phyloP scores from a whole-genome alignment of 2,797 vertebrate species.

The Hippopotamyrus pictus region DNA sequence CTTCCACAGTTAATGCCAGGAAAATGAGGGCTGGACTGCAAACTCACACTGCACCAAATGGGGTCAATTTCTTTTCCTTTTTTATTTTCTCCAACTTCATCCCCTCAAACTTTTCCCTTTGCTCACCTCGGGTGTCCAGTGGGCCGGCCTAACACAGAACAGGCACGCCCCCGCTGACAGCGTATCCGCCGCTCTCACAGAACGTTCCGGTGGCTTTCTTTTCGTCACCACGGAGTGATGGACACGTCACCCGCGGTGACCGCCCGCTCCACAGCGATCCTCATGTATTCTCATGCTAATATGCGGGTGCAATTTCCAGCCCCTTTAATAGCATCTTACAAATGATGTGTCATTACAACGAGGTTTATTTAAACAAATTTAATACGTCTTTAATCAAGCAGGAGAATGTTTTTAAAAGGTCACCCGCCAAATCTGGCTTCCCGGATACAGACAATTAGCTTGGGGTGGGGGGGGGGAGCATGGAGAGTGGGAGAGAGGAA shows the following conservation, averaged over 20 bases:
- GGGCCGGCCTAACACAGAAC: neutral
- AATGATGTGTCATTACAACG: constrained; percentile 99
- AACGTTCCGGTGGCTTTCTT: constrained; percentile 41
- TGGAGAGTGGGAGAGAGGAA: constrained; percentile 63
- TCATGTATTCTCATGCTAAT: constrained; percentile 99
- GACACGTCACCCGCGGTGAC: constrained; percentile 77
- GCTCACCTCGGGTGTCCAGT: neutral
- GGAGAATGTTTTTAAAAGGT: constrained; percentile 95
- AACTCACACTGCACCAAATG: neutral
- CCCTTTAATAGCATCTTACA: constrained; percentile 99
- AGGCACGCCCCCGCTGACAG: neutral
- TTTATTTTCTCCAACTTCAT: neutral
- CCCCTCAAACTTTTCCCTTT: neutral
- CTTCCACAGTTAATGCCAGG: neutral
- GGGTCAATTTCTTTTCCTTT: neutral
- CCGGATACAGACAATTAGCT: constrained; percentile 88
- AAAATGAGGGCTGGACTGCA: neutral
- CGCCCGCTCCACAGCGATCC: constrained; percentile 80
- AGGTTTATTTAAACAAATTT: constrained; percentile 99
- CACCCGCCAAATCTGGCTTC: constrained; percentile 96
- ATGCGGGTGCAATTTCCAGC: constrained; percentile 76
- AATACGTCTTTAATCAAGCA: constrained; percentile 99
- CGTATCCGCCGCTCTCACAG: neutral
- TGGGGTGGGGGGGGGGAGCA: constrained; percentile 76
- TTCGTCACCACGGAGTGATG: constrained; percentile 71